Evolutionary conservation across 2,797 vertebrate species (phyloP).

Genomic region (Atherinosoma microstoma): DNA sequence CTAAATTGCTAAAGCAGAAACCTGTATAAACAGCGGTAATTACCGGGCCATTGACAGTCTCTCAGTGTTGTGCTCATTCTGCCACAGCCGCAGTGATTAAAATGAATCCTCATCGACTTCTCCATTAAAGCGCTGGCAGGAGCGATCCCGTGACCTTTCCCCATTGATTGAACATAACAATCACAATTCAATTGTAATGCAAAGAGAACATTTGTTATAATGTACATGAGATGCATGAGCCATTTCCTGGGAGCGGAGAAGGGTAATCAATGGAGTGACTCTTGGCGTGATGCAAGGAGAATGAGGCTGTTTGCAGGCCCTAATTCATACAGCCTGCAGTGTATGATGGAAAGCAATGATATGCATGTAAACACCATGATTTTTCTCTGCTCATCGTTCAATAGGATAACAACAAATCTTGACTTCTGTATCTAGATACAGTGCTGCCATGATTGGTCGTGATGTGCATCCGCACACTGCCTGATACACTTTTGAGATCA

Average conservation of each 20-base stretch:
- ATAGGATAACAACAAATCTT: slow-evolving; percentile 67
- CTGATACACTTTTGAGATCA: slow-evolving; percentile 37
- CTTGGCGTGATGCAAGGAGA: slow-evolving; percentile 81
- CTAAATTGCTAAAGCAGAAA: slow-evolving; percentile 95
- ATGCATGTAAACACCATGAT: slow-evolving; percentile 80
- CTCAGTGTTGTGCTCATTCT: slow-evolving; percentile 94
- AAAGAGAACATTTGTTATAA: slow-evolving; percentile 99
- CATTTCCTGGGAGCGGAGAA: slow-evolving; percentile 93
- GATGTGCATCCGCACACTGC: slow-evolving; percentile 13
- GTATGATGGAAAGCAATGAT: slow-evolving; percentile 84
- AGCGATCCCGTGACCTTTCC: slow-evolving; percentile 99
- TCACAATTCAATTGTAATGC: slow-evolving; percentile 99
- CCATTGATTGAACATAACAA: slow-evolving; percentile 99
- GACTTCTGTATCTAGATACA: slow-evolving; percentile 57
- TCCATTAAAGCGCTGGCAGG: slow-evolving; percentile 99
- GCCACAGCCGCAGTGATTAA: slow-evolving; percentile 99
- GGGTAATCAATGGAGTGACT: slow-evolving; percentile 96
- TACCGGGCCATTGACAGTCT: slow-evolving; percentile 96
- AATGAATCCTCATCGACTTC: slow-evolving; percentile 99
- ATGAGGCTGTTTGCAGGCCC: slow-evolving; percentile 75
- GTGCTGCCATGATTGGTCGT: slow-evolving; percentile 24
- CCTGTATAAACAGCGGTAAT: slow-evolving; percentile 98
- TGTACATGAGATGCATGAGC: slow-evolving; percentile 98
- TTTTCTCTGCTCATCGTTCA: slow-evolving; percentile 69
- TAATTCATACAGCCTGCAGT: slow-evolving; percentile 83